These are phyloP conservation scores for Peromyscus polionotus DNA, from an alignment of 2,113 vertebrate species.

Conservation along the genomic window DNA sequence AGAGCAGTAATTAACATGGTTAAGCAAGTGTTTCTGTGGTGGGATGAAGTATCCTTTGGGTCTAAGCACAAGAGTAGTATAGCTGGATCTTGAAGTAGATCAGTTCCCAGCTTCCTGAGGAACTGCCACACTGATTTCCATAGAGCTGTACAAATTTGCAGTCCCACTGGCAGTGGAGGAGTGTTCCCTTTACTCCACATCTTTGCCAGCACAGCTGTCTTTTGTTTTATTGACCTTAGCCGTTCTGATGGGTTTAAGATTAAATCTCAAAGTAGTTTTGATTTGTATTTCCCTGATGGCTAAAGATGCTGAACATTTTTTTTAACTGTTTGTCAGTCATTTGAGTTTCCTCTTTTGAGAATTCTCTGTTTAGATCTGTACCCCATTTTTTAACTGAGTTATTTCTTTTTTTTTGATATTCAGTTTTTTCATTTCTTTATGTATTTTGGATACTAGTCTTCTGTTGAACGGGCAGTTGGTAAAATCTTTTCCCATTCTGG, in stretches of 20 bases:
- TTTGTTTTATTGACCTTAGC: background rate
- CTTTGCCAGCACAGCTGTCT: background rate
- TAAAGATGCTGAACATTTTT: background rate
- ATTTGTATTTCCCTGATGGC: background rate
- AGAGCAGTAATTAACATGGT: no score
- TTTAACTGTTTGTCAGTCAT: background rate
- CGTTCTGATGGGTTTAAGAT: background rate
- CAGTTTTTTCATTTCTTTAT: background rate
- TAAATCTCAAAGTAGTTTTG: background rate
- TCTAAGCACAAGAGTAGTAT: background rate
- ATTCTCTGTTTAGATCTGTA: background rate
- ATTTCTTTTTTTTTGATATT: background rate
- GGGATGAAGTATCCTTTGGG: no score
- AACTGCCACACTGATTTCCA: background rate
- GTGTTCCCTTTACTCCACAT: background rate
- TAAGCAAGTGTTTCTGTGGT: no score
- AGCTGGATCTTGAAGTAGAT: background rate
- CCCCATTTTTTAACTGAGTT: background rate
- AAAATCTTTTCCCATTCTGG: background rate
- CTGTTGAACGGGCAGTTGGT: background rate
- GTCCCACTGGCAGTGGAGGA: background rate
- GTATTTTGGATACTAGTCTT: background rate
- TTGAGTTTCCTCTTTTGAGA: background rate
- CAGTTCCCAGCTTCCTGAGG: background rate
- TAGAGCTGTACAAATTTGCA: background rate